Evolutionary conservation across 2,797 vertebrate species (phyloP).

Genomic region (Notolepis coatsorum): DNA sequence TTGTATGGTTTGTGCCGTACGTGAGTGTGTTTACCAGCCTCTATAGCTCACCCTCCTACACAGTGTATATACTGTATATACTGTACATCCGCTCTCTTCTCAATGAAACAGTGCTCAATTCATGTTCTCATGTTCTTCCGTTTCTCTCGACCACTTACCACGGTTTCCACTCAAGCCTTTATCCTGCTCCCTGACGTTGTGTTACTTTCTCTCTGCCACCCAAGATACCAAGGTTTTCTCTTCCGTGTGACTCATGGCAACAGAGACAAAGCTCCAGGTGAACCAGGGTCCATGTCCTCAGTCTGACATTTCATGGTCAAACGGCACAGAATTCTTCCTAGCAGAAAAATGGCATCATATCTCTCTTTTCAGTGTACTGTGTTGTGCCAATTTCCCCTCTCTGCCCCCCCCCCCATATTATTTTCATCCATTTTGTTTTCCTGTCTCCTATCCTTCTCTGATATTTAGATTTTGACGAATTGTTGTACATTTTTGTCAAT

Average conservation of each 20-base stretch:
- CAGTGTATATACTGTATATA: background rate
- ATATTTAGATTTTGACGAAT: too few relatives aligned
- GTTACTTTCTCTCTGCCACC: constrained; percentile 47
- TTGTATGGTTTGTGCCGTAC: constrained; percentile 16
- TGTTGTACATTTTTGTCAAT: too few relatives aligned
- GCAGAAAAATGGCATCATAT: constrained; percentile 21
- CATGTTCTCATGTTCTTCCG: constrained; percentile 41
- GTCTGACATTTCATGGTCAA: background rate
- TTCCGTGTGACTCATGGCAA: constrained; percentile 7
- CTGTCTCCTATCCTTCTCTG: too few relatives aligned
- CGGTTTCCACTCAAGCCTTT: constrained; percentile 29
- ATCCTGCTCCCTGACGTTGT: constrained; percentile 51
- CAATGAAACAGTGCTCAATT: constrained; percentile 29
- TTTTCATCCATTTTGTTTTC: too few relatives aligned
- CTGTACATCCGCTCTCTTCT: constrained; percentile 15
- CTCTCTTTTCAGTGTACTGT: background rate
- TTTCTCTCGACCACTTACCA: constrained; percentile 30
- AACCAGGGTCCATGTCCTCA: background rate
- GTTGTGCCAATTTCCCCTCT: too few relatives aligned
- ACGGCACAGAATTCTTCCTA: background rate
- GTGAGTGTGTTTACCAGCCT: too few relatives aligned
- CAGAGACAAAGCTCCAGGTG: constrained; percentile 23
- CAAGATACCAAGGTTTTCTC: constrained; percentile 29
- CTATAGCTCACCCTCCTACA: too few relatives aligned
- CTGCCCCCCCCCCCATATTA: too few relatives aligned